Evolutionary conservation across 2,113 vertebrate genomes (phyloP), one percentile per base, ranked within the genome.

Genomic region (Macquaria australasica): DNA sequence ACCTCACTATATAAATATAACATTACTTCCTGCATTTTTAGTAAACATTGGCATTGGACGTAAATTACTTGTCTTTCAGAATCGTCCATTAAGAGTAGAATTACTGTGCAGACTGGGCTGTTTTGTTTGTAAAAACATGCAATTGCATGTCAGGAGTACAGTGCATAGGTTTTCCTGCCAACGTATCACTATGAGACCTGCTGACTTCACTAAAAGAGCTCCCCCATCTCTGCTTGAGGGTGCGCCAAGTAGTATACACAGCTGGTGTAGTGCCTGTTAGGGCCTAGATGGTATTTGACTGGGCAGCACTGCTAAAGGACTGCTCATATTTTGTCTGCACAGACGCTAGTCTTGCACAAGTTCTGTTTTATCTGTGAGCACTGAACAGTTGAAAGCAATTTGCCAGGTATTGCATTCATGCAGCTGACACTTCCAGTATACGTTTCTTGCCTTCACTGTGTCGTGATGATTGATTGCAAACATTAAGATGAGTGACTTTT

Each of bases 231-330:
- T 62, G 51, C 66, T 53, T 66, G 37, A 79, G 28, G 48, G 9
- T 20, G 39, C 39, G 50, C 66, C 80, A 75, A 58, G 66, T 45
- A 53, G 71, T 72, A 6, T 20, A 43, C 78, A 59, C 63, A 79
- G 64, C 58, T 60, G 56, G 2, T 56, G 28, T 10, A 48, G 37
- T 16, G 56, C 20, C 66, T 77, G 39, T 86, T 45, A 59, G 70
- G 58, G 48, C 9, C 62, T n/a, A 12, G 8, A 6, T 9, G 56
- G 20, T 62, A 63, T 48, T 14, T 31, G 79, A 60, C 60, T 23
- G 34, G 55, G 55, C 74, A 48, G 62, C 53, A 20, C 55, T 11
- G 48, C 51, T 41, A 31, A 72, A 15, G 45, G 8, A 4, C 28
- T 5, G 1, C 28, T 12, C 37, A 31, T 18, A 25, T 37, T 48